Percentiles rank a stretch among this genome's conserved stretches.
These are phyloP conservation scores for Polydrusus tereticollis DNA, from an alignment of 2,888 invertebrate species.

Conservation along the genomic window DNA sequence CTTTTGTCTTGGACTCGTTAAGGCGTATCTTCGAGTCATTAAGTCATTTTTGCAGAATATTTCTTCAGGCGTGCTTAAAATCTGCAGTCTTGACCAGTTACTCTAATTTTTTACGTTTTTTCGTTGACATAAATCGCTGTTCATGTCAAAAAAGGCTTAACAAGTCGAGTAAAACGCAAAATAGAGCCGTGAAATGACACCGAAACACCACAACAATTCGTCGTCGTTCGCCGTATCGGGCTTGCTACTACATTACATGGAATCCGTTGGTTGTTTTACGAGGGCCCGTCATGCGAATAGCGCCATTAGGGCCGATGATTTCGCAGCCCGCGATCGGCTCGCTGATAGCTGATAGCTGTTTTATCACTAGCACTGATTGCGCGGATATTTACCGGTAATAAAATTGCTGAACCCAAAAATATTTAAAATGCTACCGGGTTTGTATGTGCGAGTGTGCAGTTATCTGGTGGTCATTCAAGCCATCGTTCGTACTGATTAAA, in stretches of 20 bases:
- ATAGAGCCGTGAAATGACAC: slow-evolving; percentile 12
- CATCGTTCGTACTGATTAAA: too few relatives aligned
- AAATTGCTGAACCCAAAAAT: slow-evolving; percentile 61
- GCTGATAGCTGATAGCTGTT: slow-evolving; percentile 65
- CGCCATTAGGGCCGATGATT: slow-evolving; percentile 64
- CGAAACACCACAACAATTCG: slow-evolving; percentile 12
- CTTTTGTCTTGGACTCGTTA: too few relatives aligned
- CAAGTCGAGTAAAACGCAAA: not conserved
- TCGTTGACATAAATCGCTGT: not conserved
- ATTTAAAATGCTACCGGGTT: slow-evolving; percentile 59
- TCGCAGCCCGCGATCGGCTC: slow-evolving; percentile 64
- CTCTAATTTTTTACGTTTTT: not conserved
- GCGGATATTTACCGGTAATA: slow-evolving; percentile 63
- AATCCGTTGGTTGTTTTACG: slow-evolving; percentile 54
- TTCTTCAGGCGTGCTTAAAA: too few relatives aligned
- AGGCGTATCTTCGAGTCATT: too few relatives aligned
- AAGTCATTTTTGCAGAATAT: too few relatives aligned
- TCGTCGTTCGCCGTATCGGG: slow-evolving; percentile 6
- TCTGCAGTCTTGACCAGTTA: too few relatives aligned
- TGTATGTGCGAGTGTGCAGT: not conserved
- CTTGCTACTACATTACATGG: slow-evolving; percentile 20
- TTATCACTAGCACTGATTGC: slow-evolving; percentile 65
- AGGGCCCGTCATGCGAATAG: slow-evolving; percentile 58
- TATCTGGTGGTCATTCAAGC: too few relatives aligned
- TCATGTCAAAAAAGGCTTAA: slow-evolving; percentile 3